phyloP scores from a whole-genome alignment of 2,797 vertebrate species.

The Emys orbicularis region DNA sequence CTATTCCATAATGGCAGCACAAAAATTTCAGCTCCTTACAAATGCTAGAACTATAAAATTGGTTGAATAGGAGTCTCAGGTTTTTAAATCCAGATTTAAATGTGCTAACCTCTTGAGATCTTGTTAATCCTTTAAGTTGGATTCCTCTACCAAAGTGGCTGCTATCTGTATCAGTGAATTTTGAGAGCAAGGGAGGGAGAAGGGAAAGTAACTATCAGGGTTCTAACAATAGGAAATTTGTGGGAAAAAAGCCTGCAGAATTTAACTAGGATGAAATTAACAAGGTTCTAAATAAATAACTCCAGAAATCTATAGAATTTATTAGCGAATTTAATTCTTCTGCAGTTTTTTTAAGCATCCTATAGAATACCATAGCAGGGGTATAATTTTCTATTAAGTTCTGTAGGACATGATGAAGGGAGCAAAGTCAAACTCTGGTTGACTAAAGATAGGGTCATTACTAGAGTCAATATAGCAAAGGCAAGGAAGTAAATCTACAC shows the following conservation, averaged over 20 bases:
- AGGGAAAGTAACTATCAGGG: neutral
- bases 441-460: neutral
- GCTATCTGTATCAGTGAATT: neutral
- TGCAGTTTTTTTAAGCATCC: neutral
- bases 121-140: neutral
- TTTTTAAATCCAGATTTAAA: slow-evolving; percentile 23
- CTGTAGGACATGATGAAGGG: neutral
- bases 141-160: neutral
- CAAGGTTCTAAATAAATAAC: neutral
- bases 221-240: neutral
- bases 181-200: neutral
- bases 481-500: neutral
- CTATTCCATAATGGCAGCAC: neutral
- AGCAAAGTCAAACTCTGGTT: neutral
- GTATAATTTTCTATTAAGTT: neutral
- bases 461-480: neutral
- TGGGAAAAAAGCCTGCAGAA: neutral
- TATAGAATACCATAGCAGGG: neutral
- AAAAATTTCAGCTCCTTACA: neutral
- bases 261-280: neutral
- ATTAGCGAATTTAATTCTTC: neutral
- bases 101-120: neutral
- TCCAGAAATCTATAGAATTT: neutral
- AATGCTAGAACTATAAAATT: neutral
- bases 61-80: neutral